Evolutionary conservation across 2,888 invertebrate genomes (phyloP), one percentile per base, ranked within the genome.

Genomic region (Nineta flava): DNA sequence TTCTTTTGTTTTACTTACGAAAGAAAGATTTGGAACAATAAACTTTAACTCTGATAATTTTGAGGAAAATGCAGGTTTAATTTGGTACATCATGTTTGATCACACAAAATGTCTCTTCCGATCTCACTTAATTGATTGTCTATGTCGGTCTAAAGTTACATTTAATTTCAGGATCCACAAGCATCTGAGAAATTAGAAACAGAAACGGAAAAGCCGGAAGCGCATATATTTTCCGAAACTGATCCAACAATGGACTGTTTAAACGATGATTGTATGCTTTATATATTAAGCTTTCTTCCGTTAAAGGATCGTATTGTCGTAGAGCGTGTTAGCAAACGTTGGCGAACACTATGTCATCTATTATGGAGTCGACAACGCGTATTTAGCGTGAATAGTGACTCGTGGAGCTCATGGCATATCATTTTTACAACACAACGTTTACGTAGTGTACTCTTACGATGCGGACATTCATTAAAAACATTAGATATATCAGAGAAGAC

Each of bases 251-350:
- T 76, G 53, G 69, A 74, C 56, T 61, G 70, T 51, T 63, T 77
- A 48, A 77, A 77, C 55, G 67, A 68, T 35, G 76, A 77, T 60
- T 77, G 77, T 54, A 60, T 77, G 45, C 63, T 66, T 46, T 71
- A 75, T 47, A 66, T 77, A 49, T 67, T 77, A 54, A 59, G 63
- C 4, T 73, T 69, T 55, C 59, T 77, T 46, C 69, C 74, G 13
- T 65, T 76, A 34, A 62, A 64, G 51, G 74, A 76, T 55, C 63
- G 74, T 51, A 68, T 77, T 19, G 62, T 67, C 52, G 70, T 74
- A n/a, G 76, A 77, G 58, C 63, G 73, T 60, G 76, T 76, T 51
- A 76, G 75, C 55, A 75, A 72, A 61, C 62, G 67, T 41, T 77
- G 77, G 77, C 70, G 68, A 53, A 63, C 54, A 40, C 63, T 75